Base-by-base conservation (phyloP, 1,140 invertebrate genomes). In the Euwallacea fornicatus region DNA sequence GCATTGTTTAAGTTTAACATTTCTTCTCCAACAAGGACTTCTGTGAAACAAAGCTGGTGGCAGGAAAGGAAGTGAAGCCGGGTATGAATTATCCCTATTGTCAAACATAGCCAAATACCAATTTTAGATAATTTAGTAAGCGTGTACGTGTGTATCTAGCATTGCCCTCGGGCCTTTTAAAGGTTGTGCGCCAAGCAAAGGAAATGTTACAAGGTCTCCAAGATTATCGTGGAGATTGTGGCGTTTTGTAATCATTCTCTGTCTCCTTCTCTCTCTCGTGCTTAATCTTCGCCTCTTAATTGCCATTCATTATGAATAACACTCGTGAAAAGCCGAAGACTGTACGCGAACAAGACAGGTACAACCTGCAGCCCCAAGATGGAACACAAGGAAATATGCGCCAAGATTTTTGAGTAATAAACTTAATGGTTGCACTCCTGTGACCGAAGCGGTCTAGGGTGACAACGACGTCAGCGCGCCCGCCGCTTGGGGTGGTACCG, bases 131-230 rank as follows among this genome's bases (percentile, higher is more conserved):
- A 72, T 67, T 72, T 72, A 72, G 56, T 58, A 58, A 67, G 50
- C 53, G 47, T 54, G 67, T 62, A 15, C 60, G 67, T 56, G 50
- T 56, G 61, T 33, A 33, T 63, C 42, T 63, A 58, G 47, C 50
- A 71, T 66, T 72, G 72, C 75, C 76, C 75, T 71, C 75, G 73
- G 76, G 75, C 72, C 70, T 56, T 67, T 42, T 73, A 77, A 76
- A 77, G 75, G 76, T 75, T 77, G 75, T 73, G 73, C 42, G 62
- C 53, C 42, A 72, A 50, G 71, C 72, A 73, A 73, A 77, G 76
- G 76, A 77, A 77, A 77, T 76, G 76, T 77, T 77, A 77, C 76
- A 77, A 77, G 76, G 76, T 76, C 76, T 77, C 75, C 75, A 72
- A 77, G 76, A 76, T 75, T 74, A 76, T 75, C 75, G 73, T 75